These are phyloP conservation scores for Ifrita kowaldi DNA, from an alignment of 2,113 vertebrate species.

Conservation along the genomic window DNA sequence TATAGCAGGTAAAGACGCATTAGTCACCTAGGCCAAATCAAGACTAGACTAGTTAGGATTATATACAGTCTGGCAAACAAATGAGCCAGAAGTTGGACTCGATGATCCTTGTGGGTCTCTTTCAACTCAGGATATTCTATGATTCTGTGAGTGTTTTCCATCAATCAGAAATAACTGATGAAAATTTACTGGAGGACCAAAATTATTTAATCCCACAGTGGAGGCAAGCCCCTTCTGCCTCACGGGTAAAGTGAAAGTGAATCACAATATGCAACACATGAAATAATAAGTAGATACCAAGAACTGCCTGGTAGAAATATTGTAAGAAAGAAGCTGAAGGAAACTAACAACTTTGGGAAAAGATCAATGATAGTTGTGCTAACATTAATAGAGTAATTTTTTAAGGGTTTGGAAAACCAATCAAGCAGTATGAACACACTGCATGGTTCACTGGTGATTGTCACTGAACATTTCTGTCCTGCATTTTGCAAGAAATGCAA, in stretches of 20 bases:
- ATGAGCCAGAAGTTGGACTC: neutral
- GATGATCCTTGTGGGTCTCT: neutral
- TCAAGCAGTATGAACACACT: neutral
- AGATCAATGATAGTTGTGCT: neutral
- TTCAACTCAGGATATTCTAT: neutral
- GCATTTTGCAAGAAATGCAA: neutral
- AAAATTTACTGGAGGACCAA: neutral
- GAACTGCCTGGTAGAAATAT: neutral
- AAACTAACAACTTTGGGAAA: neutral
- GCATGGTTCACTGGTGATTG: neutral
- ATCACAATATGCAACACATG: neutral
- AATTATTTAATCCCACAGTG: neutral
- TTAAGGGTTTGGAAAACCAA: neutral
- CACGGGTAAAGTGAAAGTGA: neutral
- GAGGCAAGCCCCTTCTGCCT: neutral
- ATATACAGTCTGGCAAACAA: neutral
- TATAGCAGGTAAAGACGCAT: neutral
- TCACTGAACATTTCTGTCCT: neutral
- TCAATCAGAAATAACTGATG: neutral
- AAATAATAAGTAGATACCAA: neutral
- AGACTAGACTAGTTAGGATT: neutral
- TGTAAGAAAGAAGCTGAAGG: neutral
- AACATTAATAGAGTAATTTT: neutral
- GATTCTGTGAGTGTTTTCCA: neutral
- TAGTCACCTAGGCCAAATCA: neutral